phyloP scores from a whole-genome alignment of 1,140 invertebrate genomes.

The Dendroctonus ponderosae region DNA sequence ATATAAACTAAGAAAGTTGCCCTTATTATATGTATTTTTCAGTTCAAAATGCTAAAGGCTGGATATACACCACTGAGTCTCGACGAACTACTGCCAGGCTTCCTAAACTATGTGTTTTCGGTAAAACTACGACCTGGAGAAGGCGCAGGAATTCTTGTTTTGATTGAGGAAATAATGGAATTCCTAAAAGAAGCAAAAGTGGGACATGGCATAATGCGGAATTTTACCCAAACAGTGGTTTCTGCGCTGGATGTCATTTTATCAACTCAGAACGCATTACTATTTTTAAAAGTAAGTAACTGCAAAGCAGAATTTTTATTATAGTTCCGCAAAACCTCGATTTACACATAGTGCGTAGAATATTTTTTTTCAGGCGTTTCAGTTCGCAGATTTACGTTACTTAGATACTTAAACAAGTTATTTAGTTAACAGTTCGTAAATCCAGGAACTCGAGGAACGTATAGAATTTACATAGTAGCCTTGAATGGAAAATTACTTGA shows the following conservation, averaged over 20 bases:
- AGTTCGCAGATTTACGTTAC: too few relatives aligned
- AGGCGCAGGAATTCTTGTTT: conserved; percentile 55
- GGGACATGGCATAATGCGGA: not conserved
- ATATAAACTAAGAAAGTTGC: too few relatives aligned
- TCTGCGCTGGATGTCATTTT: conserved; percentile 17
- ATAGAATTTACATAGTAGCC: too few relatives aligned
- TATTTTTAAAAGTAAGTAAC: conserved; percentile 20
- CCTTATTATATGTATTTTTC: conserved; percentile 9
- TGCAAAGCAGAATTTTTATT: too few relatives aligned
- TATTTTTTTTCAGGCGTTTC: too few relatives aligned
- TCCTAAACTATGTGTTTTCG: conserved; percentile 50
- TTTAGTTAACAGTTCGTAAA: too few relatives aligned
- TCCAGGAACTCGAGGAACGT: too few relatives aligned
- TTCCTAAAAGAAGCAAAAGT: conserved; percentile 47
- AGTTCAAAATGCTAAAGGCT: conserved; percentile 58
- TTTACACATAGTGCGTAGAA: too few relatives aligned
- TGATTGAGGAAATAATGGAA: conserved; percentile 54
- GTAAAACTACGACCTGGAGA: conserved; percentile 57
- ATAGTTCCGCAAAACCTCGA: too few relatives aligned
- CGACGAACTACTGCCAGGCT: conserved; percentile 50
- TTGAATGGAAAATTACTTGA: too few relatives aligned
- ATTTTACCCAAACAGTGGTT: conserved; percentile 25
- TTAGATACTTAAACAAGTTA: too few relatives aligned
- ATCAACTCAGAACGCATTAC: conserved; percentile 21
- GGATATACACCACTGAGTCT: conserved; percentile 56